Percentiles rank a stretch among this genome's conserved stretches.
Conservation (phyloP, 1,140 invertebrate species). For the Drosophila persimilis region DNA sequence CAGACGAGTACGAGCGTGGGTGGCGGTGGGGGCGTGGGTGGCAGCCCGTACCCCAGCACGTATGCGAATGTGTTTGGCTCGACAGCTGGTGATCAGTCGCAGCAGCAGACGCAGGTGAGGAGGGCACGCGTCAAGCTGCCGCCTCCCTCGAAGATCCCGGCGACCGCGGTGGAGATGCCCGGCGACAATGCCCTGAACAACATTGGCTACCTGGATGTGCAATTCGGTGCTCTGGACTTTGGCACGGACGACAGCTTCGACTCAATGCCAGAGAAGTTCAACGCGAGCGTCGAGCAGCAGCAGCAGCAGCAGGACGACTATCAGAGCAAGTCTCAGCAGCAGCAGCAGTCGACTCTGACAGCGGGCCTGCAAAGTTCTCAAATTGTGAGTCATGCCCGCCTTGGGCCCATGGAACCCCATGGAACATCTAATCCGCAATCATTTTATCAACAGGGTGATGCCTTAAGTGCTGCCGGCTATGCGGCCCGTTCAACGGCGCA, state of each 20-base stretch:
- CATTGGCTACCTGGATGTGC: conserved; percentile 93
- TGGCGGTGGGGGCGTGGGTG: conserved; percentile 5
- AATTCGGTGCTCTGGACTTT: conserved; percentile 96
- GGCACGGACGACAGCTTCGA: conserved; percentile 86
- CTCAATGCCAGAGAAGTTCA: conserved; percentile 84
- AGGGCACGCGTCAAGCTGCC: conserved; percentile 90
- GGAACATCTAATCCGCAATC: too few species aligned
- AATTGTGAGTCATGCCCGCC: conserved; percentile 56
- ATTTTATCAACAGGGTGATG: conserved; percentile 57
- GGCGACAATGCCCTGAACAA: conserved; percentile 89
- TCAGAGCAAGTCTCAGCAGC: conserved; percentile 71
- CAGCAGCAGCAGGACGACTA: conserved; percentile 76
- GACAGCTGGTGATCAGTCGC: conserved; percentile 66
- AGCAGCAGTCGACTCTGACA: conserved; percentile 60
- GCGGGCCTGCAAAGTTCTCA: conserved; percentile 77
- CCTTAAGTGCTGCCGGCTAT: conserved; percentile 65
- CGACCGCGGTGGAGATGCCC: conserved; percentile 97
- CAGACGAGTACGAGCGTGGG: conserved; percentile 28
- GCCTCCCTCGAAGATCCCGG: conserved; percentile 96
- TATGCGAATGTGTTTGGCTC: conserved; percentile 78
- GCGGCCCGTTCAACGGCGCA: conserved; percentile 59
- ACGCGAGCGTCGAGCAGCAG: conserved; percentile 74
- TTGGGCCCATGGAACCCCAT: too few species aligned
- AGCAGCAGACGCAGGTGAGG: conserved; percentile 87
- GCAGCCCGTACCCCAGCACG: conserved; percentile 60